Base-by-base conservation (phyloP, 37 sponge, comb jelly and placozoan species). In the Cladorhizidae sp. region DNA sequence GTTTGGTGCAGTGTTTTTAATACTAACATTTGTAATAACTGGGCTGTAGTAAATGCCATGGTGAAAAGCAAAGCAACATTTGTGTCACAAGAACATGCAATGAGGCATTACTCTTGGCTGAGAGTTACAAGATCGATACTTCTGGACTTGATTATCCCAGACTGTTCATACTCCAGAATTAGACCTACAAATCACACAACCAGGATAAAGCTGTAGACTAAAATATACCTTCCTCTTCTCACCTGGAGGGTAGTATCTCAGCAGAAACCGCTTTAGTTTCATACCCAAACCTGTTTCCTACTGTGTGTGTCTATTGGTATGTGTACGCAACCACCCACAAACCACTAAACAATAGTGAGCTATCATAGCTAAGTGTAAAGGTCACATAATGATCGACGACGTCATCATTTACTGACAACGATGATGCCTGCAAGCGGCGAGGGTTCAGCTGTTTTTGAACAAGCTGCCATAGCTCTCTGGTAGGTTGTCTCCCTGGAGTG, bases 241-340 rank as follows among this genome's bases (percentile, higher is more conserved):
- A 94, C 95, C 97, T 75, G 98, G 98, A 1, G 98, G 98, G 75
- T 92, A 98, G 74, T 98, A 98, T 1, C 98, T 84, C 29, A 98
- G 78, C 25, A 98, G 82, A 57, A 98, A 98, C 32, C 95, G 52
- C 69, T 90, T 93, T 39, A 98, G 85, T 70, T 92, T 97, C 98
- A 97, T 97, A 1, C 2, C 7, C 35, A 8, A 65, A 65, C 31
- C 26, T 7, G 36, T 28, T 28, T 59, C 61, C n/a, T n/a, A n/a
- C n/a, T n/a, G n/a, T n/a, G n/a, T n/a, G n/a, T n/a, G n/a, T n/a
- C n/a, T n/a, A n/a, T n/a, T n/a, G n/a, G n/a, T n/a, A n/a, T n/a
- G n/a, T n/a, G n/a, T n/a, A n/a, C n/a, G n/a, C n/a, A n/a, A n/a
- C n/a, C n/a, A n/a, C n/a, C n/a, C n/a, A n/a, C n/a, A n/a, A n/a